Evolutionary conservation across 1,140 invertebrate genomes (phyloP), one percentile per base, ranked within the genome.

Genomic region (Epicauta chinensis): DNA sequence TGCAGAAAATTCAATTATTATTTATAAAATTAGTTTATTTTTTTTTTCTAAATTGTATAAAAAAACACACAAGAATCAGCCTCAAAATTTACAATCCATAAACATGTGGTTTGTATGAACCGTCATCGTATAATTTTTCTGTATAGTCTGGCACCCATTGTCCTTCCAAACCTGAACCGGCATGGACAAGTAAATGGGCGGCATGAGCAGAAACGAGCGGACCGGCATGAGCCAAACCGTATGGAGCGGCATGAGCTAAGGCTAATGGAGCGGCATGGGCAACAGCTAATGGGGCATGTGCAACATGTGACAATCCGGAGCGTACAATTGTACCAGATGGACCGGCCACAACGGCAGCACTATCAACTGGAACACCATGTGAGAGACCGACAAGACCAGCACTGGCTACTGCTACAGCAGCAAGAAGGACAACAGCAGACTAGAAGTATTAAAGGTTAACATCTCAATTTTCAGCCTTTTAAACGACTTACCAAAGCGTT

Each of bases 121-220:
- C 62, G 51, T 64, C 62, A 57, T 64, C 62, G 53, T 64, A 52
- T 36, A 62, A 59, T 36, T 58, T 53, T 43, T 64, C 62, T 31
- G 47, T 62, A 39, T 53, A 43, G 31, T 62, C 60, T 15, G 60
- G 62, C 17, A 62, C 39, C 37, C 46, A 64, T 59, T 62, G 60
- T 31, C 62, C 62, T 57, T 64, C 62, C 15, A 55, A 50, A 54
- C 62, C 62, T 11, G 56, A 59, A 37, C 61, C 61, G 16, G 34
- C 44, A 46, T 39, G 47, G 16, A 39, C 47, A 13, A 34, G 6
- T 34, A 34, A 34, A 34, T 10, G 32, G 32, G 32, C 23, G 11
- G 5, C 32, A 34, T 3, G 32, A 12, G 32, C 32, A 30, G 29
- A 4, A 10, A 30, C 4, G 15, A 16, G 2, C 10, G 16, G 35